Evolutionary conservation across 2,113 vertebrate species (phyloP).

Genomic region (Salvator merianae): DNA sequence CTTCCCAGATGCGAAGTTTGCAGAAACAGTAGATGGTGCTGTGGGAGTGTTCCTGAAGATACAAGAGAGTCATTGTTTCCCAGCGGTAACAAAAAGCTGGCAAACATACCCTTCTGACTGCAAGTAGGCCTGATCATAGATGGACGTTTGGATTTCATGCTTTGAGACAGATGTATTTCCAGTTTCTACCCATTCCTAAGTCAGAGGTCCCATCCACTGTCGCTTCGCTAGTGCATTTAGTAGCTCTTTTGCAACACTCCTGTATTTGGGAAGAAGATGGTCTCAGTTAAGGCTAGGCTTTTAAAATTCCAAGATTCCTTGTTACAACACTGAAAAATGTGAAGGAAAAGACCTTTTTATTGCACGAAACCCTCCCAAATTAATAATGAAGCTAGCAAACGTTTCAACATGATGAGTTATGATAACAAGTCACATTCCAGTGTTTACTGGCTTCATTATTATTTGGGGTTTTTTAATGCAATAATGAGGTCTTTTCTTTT

Average conservation of each 20-base stretch:
- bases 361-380: too few species aligned
- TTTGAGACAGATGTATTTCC: background rate
- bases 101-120: background rate
- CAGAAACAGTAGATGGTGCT: background rate
- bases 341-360: too few species aligned
- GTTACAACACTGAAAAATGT: background rate
- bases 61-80: background rate
- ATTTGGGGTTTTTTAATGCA: background rate
- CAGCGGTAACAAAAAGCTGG: background rate
- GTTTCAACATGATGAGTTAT: too few species aligned
- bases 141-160: background rate
- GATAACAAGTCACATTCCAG: too few species aligned
- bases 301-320: conserved; percentile 30
- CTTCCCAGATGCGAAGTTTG: background rate
- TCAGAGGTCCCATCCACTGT: background rate
- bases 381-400: too few species aligned
- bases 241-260: background rate
- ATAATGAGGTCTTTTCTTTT: background rate
- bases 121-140: background rate
- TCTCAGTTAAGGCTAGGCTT: conserved; percentile 11
- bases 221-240: background rate
- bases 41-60: conserved; percentile 15
- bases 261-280: background rate
- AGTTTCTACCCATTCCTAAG: background rate
- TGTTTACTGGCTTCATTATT: too few species aligned